A percentile compares a stretch with the other conserved stretches of the same genome.
Conservation (phyloP, 1,140 invertebrate genomes). For the Papilio helenus region DNA sequence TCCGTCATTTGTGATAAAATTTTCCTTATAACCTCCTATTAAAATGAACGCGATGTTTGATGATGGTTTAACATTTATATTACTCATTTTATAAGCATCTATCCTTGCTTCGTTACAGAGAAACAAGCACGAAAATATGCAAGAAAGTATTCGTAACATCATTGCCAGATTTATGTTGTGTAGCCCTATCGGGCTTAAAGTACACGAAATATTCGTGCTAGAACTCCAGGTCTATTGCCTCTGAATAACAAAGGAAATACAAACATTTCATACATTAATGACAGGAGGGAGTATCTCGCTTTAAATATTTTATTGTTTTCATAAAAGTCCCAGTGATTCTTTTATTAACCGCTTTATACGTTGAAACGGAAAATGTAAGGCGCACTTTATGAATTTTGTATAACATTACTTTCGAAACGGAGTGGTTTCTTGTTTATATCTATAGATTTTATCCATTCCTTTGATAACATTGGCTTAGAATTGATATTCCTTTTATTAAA, state of each 20-base stretch:
- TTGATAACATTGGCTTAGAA: neutral
- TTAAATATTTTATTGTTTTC: constrained; percentile 23
- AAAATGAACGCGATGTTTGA: neutral
- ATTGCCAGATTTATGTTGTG: no score
- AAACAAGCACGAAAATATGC: no score
- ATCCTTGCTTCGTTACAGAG: no score
- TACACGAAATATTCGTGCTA: no score
- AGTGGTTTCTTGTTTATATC: neutral
- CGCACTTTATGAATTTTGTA: constrained; percentile 12
- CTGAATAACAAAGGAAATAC: neutral
- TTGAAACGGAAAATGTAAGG: constrained; percentile 12
- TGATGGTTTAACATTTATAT: no score
- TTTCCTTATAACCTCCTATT: neutral
- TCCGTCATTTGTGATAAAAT: neutral
- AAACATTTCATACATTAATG: constrained; percentile 6
- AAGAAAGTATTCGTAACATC: no score
- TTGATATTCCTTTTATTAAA: neutral
- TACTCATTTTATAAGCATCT: no score
- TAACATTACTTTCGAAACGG: constrained; percentile 1
- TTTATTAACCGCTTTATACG: constrained; percentile 20
- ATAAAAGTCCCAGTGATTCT: constrained; percentile 13
- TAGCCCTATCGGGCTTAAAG: no score
- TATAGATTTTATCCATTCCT: constrained; percentile 23
- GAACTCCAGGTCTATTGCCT: neutral
- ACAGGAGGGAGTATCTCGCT: neutral